Percentiles rank a stretch among this genome's conserved stretches.
Evolutionary conservation across 2,888 invertebrate species (phyloP).

Genomic region (Sicus ferrugineus): DNA sequence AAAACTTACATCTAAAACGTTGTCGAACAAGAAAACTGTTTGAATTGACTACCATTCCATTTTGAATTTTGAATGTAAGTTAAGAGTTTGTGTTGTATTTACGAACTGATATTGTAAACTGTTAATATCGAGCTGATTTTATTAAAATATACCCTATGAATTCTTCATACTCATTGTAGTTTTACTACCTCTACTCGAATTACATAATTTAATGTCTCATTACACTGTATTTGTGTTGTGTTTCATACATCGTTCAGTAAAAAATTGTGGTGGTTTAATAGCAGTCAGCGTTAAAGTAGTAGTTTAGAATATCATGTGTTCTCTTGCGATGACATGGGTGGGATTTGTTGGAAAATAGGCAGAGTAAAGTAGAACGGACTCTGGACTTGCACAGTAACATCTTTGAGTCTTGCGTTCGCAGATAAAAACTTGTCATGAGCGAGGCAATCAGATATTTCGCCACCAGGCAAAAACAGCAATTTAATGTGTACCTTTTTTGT

Average conservation of each 20-base stretch:
- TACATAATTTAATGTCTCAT: background rate
- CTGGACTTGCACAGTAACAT: background rate
- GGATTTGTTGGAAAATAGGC: background rate
- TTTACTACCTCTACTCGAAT: background rate
- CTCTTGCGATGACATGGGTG: background rate
- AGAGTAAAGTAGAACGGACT: too few relatives aligned
- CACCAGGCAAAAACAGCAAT: too few relatives aligned
- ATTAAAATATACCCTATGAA: background rate
- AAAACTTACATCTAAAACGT: slow-evolving; percentile 39
- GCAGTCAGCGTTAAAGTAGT: slow-evolving; percentile 31
- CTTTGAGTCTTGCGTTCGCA: background rate
- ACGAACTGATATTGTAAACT: background rate
- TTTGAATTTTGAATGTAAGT: slow-evolving; percentile 26
- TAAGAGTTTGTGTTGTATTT: background rate
- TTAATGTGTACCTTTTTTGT: too few relatives aligned
- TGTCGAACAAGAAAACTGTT: slow-evolving; percentile 3
- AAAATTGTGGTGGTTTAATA: slow-evolving; percentile 22
- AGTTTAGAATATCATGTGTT: slow-evolving; percentile 21
- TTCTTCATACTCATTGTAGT: background rate
- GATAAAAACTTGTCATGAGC: background rate
- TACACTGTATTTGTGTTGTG: slow-evolving; percentile 19
- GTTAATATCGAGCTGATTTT: background rate
- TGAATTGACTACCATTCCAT: slow-evolving; percentile 5
- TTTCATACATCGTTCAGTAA: too few relatives aligned
- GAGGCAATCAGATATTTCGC: background rate